Conservation (phyloP, 64 coral and sea anemone species). For the Trachythela sp. region DNA sequence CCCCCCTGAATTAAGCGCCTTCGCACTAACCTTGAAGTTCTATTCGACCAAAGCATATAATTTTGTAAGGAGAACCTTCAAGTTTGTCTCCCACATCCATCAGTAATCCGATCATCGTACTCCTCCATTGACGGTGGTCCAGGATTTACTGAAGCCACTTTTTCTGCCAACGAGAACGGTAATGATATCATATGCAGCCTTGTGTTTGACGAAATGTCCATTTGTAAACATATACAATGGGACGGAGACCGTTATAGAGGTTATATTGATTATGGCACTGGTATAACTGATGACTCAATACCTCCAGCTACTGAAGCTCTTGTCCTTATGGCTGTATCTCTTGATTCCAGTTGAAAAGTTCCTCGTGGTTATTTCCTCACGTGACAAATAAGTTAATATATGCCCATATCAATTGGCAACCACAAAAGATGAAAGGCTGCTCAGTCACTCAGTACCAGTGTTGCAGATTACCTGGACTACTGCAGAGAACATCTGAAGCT, state of each 20-base stretch:
- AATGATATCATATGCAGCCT: neutral
- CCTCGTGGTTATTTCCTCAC: conserved; percentile 19
- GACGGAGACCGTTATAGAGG: no score
- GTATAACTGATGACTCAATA: no score
- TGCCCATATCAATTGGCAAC: conserved; percentile 20
- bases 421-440: conserved; percentile 34
- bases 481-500: neutral
- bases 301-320: no score
- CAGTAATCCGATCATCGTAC: neutral
- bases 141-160: no score
- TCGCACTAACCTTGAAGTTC: neutral
- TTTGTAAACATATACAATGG: neutral
- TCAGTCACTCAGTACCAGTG: conserved; percentile 26
- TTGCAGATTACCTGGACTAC: neutral
- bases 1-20: no score
- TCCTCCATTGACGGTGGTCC: neutral
- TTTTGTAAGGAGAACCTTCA: no score
- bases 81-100: no score
- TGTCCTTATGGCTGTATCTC: no score
- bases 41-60: no score
- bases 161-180: neutral
- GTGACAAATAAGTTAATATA: conserved; percentile 14
- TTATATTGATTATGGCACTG: no score
- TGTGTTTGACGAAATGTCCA: neutral
- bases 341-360: neutral